Conservation (phyloP, 2,888 invertebrate species). For the Rotaria magnacalcarata region DNA sequence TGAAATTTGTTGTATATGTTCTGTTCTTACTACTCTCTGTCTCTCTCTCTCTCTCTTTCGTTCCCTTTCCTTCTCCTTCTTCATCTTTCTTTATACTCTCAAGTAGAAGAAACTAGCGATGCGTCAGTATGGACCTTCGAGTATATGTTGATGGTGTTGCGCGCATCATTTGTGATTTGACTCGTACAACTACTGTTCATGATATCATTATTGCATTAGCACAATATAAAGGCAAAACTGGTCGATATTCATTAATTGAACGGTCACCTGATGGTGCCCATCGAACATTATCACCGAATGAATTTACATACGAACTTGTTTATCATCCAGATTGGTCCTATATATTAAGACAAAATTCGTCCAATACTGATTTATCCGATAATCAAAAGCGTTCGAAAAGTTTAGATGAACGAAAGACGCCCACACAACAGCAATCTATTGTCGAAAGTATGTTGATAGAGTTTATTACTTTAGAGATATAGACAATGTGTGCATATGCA, state of each 20-base stretch:
- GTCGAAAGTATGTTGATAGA: background rate
- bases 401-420: constrained; percentile 27
- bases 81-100: background rate
- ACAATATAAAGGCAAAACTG: constrained; percentile 25
- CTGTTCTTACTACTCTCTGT: background rate
- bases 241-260: constrained; percentile 16
- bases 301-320: constrained; percentile 1
- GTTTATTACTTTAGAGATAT: background rate
- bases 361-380: background rate
- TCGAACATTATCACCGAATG: constrained; percentile 10
- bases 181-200: constrained; percentile 22
- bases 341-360: constrained; percentile 27
- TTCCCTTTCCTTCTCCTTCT: no score
- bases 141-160: constrained; percentile 35
- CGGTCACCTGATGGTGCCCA: constrained; percentile 24
- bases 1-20: constrained; percentile 9
- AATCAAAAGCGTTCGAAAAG: constrained; percentile 18
- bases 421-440: background rate
- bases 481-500: background rate
- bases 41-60: background rate
- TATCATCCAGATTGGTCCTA: constrained; percentile 1
- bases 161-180: constrained; percentile 30
- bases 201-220: constrained; percentile 36
- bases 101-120: background rate
- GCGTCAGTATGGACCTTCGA: constrained; percentile 26